Evolutionary conservation across 2,888 invertebrate species (phyloP).

Genomic region (Onchidella celtica): DNA sequence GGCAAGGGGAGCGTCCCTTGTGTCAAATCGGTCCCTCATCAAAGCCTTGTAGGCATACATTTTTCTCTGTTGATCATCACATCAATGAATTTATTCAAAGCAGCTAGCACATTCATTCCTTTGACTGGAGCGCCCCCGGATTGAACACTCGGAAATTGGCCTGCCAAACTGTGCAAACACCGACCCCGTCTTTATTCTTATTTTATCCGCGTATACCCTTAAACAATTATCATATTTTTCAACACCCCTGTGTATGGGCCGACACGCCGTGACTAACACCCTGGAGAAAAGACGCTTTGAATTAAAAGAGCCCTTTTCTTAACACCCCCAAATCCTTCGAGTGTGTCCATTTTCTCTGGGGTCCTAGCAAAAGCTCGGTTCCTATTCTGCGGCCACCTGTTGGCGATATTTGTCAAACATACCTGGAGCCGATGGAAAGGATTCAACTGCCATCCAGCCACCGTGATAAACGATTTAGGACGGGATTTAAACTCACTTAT

Average conservation of each 20-base stretch:
- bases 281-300: constrained; percentile 3
- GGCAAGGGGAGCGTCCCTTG: not conserved
- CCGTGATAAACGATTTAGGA: no score
- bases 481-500: no score
- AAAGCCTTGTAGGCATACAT: no score
- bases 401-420: constrained; percentile 9
- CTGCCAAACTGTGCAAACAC: constrained; percentile 3
- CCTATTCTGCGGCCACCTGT: constrained; percentile 17
- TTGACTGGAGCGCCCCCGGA: not conserved
- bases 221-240: constrained; percentile 27
- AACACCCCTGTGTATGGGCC: constrained; percentile 11
- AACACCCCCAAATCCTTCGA: not conserved
- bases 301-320: not conserved
- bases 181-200: not conserved
- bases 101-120: not conserved
- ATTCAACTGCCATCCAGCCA: no score
- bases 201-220: constrained; percentile 6
- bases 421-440: no score
- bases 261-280: not conserved
- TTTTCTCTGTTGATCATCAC: not conserved
- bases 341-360: constrained; percentile 10
- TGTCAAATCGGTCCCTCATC: not conserved
- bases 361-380: not conserved
- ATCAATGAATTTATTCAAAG: not conserved
- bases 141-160: not conserved